Evolutionary conservation across 2,797 vertebrate genomes (phyloP).

Genomic region (Dipus sagitta): DNA sequence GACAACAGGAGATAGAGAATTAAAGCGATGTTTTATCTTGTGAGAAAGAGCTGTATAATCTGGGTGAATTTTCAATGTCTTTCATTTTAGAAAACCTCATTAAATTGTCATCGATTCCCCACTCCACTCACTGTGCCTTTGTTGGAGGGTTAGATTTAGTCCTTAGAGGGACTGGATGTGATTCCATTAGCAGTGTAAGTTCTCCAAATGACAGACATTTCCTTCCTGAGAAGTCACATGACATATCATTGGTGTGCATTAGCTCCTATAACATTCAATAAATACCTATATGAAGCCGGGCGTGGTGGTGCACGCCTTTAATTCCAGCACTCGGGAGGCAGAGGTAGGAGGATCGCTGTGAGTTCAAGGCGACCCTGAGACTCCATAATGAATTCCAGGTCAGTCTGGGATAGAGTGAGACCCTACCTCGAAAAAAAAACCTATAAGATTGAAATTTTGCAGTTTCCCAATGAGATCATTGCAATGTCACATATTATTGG

Average conservation of each 20-base stretch:
- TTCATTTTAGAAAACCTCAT: conserved; percentile 48
- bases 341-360: too few species aligned
- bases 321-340: too few species aligned
- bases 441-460: neutral
- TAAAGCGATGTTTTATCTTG: neutral
- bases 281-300: neutral
- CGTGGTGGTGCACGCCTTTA: too few species aligned
- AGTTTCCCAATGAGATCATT: conserved; percentile 13
- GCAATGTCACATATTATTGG: neutral
- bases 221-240: conserved; percentile 24
- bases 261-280: neutral
- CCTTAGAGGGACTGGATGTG: neutral
- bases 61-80: conserved; percentile 17
- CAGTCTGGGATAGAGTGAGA: too few species aligned
- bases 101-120: neutral
- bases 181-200: neutral
- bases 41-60: neutral
- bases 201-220: neutral
- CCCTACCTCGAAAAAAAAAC: neutral
- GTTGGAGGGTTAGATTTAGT: conserved; percentile 40
- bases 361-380: too few species aligned
- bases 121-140: neutral
- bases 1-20: neutral
- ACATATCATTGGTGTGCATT: conserved; percentile 1
- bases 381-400: too few species aligned